Base-by-base conservation (phyloP, 2,888 invertebrate genomes). In the Halictus ligatus region DNA sequence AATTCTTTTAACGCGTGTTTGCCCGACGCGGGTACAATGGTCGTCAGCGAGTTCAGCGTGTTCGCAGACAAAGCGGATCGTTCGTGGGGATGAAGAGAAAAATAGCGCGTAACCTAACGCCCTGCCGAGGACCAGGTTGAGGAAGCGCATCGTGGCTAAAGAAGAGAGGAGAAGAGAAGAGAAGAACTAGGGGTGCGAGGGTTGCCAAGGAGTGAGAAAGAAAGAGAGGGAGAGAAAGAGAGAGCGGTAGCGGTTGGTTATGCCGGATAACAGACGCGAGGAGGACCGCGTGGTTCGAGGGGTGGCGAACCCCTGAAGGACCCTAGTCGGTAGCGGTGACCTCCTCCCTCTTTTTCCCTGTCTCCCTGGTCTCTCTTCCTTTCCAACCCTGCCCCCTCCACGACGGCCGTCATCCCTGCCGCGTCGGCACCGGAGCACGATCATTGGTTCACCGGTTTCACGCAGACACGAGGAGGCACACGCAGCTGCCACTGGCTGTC, bases 371-470 rank as follows among this genome's bases (percentile, higher is more conserved):
- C 89, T 86, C 89, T 89, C 86, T 90, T 88, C 91, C 89, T 88
- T 86, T 90, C 88, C 89, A 91, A 90, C 91, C 89, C 91, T 89
- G 86, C 79, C 89, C 85, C 86, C 87, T 82, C 88, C 85, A 87
- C 83, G 29, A 43, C 74, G 48, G 85, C n/a, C 91, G 90, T 87
- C 91, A 91, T 91, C 91, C 91, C 91, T 91, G 91, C 91, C 91
- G 75, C 90, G 82, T 83, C 91, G 90, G 81, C 87, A 79, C 84
- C 86, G 91, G 91, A 91, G 91, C 93, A 92, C 93, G 92, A 93
- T 93, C 94, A 94, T 94, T 94, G 94, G 94, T 94, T 94, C 94
- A 92, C 94, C 93, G 93, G 93, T 93, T 93, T 92, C 92, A 91
- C 92, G 93, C 92, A 92, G 92, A 91, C 93, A 93, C 93, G 93